Evolutionary conservation across 2,888 invertebrate genomes (phyloP).

Genomic region (Tetanocera ferruginea): DNA sequence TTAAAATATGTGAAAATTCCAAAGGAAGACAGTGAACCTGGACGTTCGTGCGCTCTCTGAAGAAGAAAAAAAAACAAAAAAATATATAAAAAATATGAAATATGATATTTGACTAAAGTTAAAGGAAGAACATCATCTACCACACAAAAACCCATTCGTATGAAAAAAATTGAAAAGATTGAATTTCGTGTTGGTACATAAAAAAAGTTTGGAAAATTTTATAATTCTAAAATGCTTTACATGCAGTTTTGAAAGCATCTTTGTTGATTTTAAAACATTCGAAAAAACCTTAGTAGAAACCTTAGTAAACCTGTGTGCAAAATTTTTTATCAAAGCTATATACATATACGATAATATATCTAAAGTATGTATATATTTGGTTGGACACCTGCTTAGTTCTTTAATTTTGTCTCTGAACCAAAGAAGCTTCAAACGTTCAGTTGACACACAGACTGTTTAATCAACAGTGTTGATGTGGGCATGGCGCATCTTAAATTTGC

Average conservation of each 20-base stretch:
- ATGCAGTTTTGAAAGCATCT: too few relatives aligned
- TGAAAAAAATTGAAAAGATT: constrained; percentile 6
- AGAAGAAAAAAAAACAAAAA: constrained; percentile 40
- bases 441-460: not conserved
- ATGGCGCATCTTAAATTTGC: too few relatives aligned
- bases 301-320: too few relatives aligned
- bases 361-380: too few relatives aligned
- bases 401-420: too few relatives aligned
- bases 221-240: too few relatives aligned
- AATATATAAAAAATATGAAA: constrained; percentile 46
- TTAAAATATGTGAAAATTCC: not conserved
- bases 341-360: too few relatives aligned
- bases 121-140: constrained; percentile 19
- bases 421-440: not conserved
- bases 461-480: too few relatives aligned
- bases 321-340: too few relatives aligned
- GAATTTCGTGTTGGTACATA: constrained; percentile 5
- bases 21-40: constrained; percentile 27
- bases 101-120: constrained; percentile 28
- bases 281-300: too few relatives aligned
- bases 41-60: not conserved
- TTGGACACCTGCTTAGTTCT: too few relatives aligned
- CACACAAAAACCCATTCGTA: constrained; percentile 9
- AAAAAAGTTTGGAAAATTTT: not conserved
- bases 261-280: too few relatives aligned